Evolutionary conservation across 1,140 invertebrate species (phyloP), one percentile per base, ranked within the genome.

Genomic region (Drosophila yakuba): DNA sequence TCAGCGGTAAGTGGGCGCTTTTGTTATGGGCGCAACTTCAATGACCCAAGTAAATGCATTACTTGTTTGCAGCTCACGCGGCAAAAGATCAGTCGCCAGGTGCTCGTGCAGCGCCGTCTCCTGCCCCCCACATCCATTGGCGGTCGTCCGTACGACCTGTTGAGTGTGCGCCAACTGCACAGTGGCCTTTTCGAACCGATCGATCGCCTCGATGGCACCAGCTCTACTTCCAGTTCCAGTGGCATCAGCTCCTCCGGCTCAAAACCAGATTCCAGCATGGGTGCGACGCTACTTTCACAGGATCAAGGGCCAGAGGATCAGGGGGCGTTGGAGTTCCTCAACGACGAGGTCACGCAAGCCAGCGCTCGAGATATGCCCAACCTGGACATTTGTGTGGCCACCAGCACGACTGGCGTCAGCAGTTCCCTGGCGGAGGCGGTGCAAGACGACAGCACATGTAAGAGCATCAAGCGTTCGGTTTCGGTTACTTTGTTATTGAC

Each of bases 371-470:
- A 86, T 28, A 84, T 83, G 80, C 80, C 80, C 4, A 68, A 60
- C 38, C 25, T 90, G 48, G 82, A 85, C 23, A 39, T 69, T 38
- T 41, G 48, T 51, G 47, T 41, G 35, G 45, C 41, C 3, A 41
- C 41, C 43, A 58, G 41, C 35, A 54, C 41, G n/a, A 52, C 35
- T 0, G 56, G 45, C 32, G 71, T 32, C 1, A 63, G 25, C 15
- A 66, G 36, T 10, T 44, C 64, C 4, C 66, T 84, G 36, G 60
- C 67, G 2, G 86, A 80, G 4, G 77, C 66, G 14, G 68, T 60
- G 0, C 85, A 77, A n/a, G 91, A 91, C 52, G 91, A 91, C 35
- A 75, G 66, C 59, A 80, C 78, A 60, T 86, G 91, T 91, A 55
- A 4, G 23, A 47, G 17, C 3, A n/a, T 7, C 2, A 35, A 28